These are phyloP conservation scores for Panthera uncia DNA, from an alignment of 2,113 vertebrate genomes.

Conservation along the genomic window DNA sequence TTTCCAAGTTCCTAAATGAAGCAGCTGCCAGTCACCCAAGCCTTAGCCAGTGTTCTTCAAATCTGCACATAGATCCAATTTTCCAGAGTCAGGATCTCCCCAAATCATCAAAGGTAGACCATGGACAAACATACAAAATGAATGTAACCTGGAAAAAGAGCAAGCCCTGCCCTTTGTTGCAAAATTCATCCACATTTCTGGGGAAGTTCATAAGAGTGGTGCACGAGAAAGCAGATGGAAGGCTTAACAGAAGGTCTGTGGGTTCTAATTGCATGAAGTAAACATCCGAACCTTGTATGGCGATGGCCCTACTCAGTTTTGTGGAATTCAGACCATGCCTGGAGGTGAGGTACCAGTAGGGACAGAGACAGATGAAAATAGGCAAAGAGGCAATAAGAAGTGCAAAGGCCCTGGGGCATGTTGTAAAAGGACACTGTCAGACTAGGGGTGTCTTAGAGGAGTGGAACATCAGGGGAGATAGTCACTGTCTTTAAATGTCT, in stretches of 20 bases:
- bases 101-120: neutral
- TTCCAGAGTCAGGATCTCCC: neutral
- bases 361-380: neutral
- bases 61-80: slow-evolving; percentile 6
- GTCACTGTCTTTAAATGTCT: neutral
- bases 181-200: neutral
- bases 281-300: neutral
- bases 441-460: neutral
- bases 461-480: neutral
- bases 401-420: neutral
- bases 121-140: neutral
- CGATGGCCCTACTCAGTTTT: neutral
- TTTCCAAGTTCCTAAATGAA: neutral
- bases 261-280: neutral
- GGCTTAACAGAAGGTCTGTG: neutral
- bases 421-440: neutral
- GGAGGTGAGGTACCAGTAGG: neutral
- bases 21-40: neutral
- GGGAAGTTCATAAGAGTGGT: neutral
- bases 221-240: neutral
- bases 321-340: neutral
- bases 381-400: neutral
- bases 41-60: slow-evolving; percentile 21
- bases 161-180: neutral
- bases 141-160: neutral